Percentiles rank a stretch among this genome's conserved stretches.
Evolutionary conservation across 2,888 invertebrate genomes (phyloP).

Genomic region (Nemotelus nigrinus): DNA sequence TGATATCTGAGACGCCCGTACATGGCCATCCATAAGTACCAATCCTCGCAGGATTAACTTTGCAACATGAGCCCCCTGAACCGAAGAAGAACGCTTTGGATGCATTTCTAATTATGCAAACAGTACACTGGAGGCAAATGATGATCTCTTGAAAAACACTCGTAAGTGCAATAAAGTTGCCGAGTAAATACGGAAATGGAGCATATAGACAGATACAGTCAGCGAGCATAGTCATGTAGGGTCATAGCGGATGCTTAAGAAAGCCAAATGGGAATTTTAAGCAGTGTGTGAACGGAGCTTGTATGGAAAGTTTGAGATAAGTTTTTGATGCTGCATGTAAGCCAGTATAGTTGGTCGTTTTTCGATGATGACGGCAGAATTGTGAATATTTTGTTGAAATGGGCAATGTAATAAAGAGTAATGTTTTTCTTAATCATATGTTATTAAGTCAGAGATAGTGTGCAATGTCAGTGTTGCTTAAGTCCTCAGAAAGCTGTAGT

Average conservation of each 20-base stretch:
- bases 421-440: no score
- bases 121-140: conserved; percentile 50
- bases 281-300: neutral
- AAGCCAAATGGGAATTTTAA: conserved; percentile 37
- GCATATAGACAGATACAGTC: neutral
- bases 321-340: no score
- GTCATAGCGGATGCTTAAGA: conserved; percentile 26
- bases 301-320: no score
- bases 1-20: no score
- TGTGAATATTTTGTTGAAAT: no score
- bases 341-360: no score
- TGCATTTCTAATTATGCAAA: conserved; percentile 51
- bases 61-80: conserved; percentile 21
- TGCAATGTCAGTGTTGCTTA: no score
- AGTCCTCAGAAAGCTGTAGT: no score
- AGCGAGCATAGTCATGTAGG: neutral
- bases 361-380: no score
- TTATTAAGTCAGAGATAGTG: no score
- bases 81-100: conserved; percentile 33
- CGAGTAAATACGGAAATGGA: conserved; percentile 42
- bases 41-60: conserved; percentile 23
- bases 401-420: no score
- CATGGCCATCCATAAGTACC: no score
- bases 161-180: conserved; percentile 50
- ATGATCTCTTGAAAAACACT: conserved; percentile 50